Evolutionary conservation across 2,888 invertebrate genomes (phyloP).

Genomic region (Morpho achilles): DNA sequence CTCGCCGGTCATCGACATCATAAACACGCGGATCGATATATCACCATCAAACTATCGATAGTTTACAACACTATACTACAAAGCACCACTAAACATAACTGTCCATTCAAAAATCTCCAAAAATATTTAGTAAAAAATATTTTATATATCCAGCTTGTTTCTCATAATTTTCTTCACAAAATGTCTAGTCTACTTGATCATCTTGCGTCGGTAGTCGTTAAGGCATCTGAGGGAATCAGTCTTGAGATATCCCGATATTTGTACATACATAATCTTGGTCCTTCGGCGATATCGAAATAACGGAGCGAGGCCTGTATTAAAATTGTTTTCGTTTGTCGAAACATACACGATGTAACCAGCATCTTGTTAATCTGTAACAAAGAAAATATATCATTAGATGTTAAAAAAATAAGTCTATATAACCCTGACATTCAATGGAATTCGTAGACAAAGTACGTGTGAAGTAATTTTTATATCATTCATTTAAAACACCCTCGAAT

Average conservation of each 20-base stretch:
- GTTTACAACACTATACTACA: constrained; percentile 56
- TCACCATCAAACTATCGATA: constrained; percentile 50
- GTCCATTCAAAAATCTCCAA: constrained; percentile 45
- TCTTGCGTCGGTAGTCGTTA: constrained; percentile 59
- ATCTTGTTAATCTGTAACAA: constrained; percentile 65
- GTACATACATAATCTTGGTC: constrained; percentile 42
- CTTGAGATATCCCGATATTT: constrained; percentile 39
- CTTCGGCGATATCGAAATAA: constrained; percentile 24
- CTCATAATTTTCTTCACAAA: constrained; percentile 46
- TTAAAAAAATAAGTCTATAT: no score
- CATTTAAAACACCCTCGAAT: no score
- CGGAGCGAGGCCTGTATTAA: constrained; percentile 7
- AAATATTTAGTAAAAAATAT: constrained; percentile 39
- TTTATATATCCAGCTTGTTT: constrained; percentile 46
- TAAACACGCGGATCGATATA: constrained; percentile 40
- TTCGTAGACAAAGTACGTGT: no score
- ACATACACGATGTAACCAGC: constrained; percentile 46
- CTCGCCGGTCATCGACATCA: constrained; percentile 64
- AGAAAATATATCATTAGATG: constrained; percentile 24
- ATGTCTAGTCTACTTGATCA: constrained; percentile 43
- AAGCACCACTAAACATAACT: constrained; percentile 46
- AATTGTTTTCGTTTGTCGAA: constrained; percentile 33
- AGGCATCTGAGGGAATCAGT: constrained; percentile 62
- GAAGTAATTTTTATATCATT: no score
- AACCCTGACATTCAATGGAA: no score